These are phyloP conservation scores for Ginglymostoma cirratum DNA, from an alignment of 2,113 vertebrate species.

Conservation along the genomic window DNA sequence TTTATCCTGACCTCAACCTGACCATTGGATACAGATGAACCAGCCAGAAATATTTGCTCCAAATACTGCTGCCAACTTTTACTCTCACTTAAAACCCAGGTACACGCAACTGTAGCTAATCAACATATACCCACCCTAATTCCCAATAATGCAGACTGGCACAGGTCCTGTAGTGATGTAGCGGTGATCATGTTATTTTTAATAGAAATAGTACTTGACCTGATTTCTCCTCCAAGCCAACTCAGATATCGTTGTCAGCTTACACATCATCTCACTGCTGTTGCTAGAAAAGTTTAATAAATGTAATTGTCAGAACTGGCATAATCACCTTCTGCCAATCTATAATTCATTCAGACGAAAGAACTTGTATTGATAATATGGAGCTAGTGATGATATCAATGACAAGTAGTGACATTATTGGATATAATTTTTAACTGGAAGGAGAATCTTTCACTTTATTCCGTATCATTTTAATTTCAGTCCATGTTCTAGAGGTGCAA, in stretches of 20 bases:
- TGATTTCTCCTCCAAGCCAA: background rate
- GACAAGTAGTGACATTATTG: background rate
- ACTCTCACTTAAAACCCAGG: background rate
- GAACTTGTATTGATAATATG: background rate
- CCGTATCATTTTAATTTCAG: background rate
- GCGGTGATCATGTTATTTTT: too few relatives aligned
- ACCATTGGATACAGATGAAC: background rate
- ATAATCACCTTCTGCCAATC: background rate
- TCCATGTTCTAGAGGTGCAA: background rate
- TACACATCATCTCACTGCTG: background rate
- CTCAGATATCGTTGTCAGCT: background rate
- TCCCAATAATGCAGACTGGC: background rate
- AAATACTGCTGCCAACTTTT: background rate
- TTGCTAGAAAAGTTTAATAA: background rate
- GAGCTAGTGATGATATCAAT: background rate
- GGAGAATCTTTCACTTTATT: background rate
- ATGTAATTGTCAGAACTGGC: background rate
- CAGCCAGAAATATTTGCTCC: background rate
- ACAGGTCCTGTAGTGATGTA: background rate
- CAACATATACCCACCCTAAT: background rate
- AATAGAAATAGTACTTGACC: too few relatives aligned
- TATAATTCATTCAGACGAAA: background rate
- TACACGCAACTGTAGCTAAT: background rate
- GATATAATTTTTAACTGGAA: background rate
- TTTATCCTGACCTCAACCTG: background rate